phyloP scores from a whole-genome alignment of 1,140 invertebrate genomes.

The Diplogasteroides magnus region DNA sequence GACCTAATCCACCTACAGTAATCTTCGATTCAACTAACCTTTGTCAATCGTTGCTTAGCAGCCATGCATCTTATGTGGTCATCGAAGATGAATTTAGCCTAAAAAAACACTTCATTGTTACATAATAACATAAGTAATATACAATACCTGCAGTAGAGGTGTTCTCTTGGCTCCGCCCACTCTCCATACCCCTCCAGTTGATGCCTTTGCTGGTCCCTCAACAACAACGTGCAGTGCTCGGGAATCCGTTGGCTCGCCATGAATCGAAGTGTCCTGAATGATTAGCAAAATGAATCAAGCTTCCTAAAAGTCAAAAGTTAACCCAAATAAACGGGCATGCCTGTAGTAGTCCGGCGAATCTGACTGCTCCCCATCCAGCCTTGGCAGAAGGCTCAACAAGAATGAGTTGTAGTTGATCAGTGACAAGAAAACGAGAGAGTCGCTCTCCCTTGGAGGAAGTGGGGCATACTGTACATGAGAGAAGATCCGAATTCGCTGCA shows the following conservation, averaged over 20 bases:
- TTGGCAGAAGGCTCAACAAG: conserved; percentile 85
- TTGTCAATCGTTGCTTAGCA: conserved; percentile 70
- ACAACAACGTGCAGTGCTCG: conserved; percentile 89
- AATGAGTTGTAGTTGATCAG: conserved; percentile 86
- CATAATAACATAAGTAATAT: too few species aligned
- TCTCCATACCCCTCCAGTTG: not conserved
- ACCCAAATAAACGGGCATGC: conserved; percentile 43
- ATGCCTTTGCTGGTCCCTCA: conserved; percentile 63
- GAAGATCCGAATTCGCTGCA: conserved; percentile 90
- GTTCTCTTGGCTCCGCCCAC: not conserved
- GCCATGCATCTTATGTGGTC: conserved; percentile 88
- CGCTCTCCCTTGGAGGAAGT: conserved; percentile 62
- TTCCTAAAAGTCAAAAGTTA: conserved; percentile 21
- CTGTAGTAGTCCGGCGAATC: conserved; percentile 72
- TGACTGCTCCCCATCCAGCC: conserved; percentile 91
- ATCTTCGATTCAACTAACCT: conserved; percentile 59
- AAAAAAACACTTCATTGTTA: conserved; percentile 70
- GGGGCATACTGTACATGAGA: conserved; percentile 86
- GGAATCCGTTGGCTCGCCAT: conserved; percentile 89
- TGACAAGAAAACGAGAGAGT: conserved; percentile 84
- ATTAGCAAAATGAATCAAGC: not conserved
- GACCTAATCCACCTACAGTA: conserved; percentile 13
- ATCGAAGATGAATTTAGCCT: conserved; percentile 91
- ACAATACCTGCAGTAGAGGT: not conserved
- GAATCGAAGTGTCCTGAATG: conserved; percentile 66